A percentile compares a stretch with the other conserved stretches of the same genome.
phyloP scores from a whole-genome alignment of 1,140 invertebrate genomes.

The Nasonia vitripennis region DNA sequence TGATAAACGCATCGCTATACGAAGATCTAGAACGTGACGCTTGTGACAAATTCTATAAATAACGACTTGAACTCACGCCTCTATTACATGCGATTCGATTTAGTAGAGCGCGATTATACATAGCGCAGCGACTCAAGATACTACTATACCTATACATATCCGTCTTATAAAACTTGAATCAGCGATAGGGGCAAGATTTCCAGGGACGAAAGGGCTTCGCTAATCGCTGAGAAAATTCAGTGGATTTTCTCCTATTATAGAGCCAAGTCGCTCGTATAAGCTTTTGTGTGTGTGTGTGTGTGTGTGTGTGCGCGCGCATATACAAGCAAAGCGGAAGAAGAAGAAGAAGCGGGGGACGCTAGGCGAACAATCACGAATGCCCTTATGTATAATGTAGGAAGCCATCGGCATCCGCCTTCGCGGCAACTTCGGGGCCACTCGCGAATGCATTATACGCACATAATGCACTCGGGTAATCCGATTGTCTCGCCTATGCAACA shows the following conservation, averaged over 20 bases:
- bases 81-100: too few relatives aligned
- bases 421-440: conserved; percentile 16
- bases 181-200: neutral
- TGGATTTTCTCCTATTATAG: neutral
- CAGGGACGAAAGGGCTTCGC: neutral
- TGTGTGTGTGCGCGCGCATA: neutral
- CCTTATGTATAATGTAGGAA: conserved; percentile 27
- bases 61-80: too few relatives aligned
- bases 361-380: conserved; percentile 15
- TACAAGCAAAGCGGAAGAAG: neutral
- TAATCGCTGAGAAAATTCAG: neutral
- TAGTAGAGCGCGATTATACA: too few relatives aligned
- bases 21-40: too few relatives aligned
- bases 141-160: neutral
- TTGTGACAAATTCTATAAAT: too few relatives aligned
- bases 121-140: too few relatives aligned
- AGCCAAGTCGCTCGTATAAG: neutral
- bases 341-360: neutral
- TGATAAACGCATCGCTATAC: too few relatives aligned
- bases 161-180: neutral
- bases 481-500: conserved; percentile 31
- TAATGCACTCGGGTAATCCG: conserved; percentile 34
- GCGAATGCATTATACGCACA: conserved; percentile 34
- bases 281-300: too few relatives aligned
- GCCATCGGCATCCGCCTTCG: conserved; percentile 25